Evolutionary conservation across 1,140 invertebrate species (phyloP).

Genomic region (Riptortus pedestris): DNA sequence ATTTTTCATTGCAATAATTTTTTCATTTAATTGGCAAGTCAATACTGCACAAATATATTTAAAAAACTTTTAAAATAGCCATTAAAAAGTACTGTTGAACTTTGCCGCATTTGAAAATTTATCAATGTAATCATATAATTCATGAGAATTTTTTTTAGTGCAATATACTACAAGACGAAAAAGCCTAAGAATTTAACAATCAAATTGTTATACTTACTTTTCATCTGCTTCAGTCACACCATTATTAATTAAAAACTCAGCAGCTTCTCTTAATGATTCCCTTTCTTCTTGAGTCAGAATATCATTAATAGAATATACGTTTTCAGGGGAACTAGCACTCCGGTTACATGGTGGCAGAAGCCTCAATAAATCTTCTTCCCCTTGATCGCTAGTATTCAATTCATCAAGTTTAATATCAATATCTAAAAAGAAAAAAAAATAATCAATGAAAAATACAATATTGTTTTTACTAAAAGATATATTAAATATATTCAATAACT

Average conservation of each 20-base stretch:
- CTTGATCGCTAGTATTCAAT: neutral
- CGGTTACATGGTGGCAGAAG: slow-evolving; percentile 3
- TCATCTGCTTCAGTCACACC: neutral
- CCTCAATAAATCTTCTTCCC: neutral
- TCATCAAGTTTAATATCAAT: neutral
- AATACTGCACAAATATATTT: too few species aligned
- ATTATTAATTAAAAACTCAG: neutral
- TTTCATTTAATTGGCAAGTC: too few species aligned
- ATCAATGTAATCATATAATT: too few species aligned
- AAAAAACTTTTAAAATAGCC: neutral
- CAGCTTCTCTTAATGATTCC: neutral
- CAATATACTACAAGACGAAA: too few species aligned
- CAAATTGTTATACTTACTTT: neutral
- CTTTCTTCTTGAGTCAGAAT: neutral
- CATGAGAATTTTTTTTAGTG: too few species aligned
- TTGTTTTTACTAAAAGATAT: neutral
- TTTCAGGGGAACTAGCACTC: neutral
- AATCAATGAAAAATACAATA: neutral
- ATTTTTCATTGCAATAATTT: too few species aligned
- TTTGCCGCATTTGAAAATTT: too few species aligned
- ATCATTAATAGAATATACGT: neutral
- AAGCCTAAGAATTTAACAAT: too few species aligned
- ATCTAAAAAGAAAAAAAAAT: neutral
- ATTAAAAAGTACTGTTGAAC: neutral
- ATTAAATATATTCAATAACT: too few species aligned